phyloP scores from a whole-genome alignment of 2,113 vertebrate genomes.

The Acanthochromis polyacanthus region DNA sequence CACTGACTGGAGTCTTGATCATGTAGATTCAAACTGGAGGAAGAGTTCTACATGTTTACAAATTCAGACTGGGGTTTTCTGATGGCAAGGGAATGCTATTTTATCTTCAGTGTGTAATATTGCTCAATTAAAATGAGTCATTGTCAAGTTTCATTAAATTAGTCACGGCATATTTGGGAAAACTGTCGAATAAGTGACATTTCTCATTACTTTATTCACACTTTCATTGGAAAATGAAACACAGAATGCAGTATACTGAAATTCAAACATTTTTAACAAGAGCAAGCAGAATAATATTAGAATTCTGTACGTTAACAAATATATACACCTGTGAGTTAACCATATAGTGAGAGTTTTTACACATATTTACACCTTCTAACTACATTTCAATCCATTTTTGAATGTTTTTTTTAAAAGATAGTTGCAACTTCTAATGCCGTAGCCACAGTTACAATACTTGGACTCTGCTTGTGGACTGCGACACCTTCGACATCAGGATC shows the following conservation, averaged over 20 bases:
- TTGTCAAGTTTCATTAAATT: slow-evolving; percentile 16
- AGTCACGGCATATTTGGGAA: background rate
- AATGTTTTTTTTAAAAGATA: slow-evolving; percentile 72
- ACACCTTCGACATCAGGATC: slow-evolving; percentile 5
- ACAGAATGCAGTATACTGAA: slow-evolving; percentile 1
- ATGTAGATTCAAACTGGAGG: slow-evolving; percentile 62
- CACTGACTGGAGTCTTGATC: slow-evolving; percentile 71
- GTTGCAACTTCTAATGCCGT: slow-evolving; percentile 79
- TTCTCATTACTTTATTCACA: slow-evolving; percentile 27
- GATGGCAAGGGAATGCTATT: slow-evolving; percentile 16
- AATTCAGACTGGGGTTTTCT: slow-evolving; percentile 38
- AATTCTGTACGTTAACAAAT: slow-evolving; percentile 16
- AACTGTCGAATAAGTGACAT: background rate
- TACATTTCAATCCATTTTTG: background rate
- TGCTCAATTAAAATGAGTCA: slow-evolving; percentile 23
- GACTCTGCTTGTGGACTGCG: slow-evolving; percentile 38
- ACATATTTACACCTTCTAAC: slow-evolving; percentile 37
- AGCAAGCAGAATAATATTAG: slow-evolving; percentile 4
- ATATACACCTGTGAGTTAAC: slow-evolving; percentile 25
- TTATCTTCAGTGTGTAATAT: slow-evolving; percentile 19
- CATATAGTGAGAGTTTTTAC: slow-evolving; percentile 1
- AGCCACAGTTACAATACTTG: slow-evolving; percentile 63
- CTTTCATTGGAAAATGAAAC: slow-evolving; percentile 56
- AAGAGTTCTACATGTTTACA: slow-evolving; percentile 63
- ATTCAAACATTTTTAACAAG: slow-evolving; percentile 2